Percentiles rank a stretch among this genome's conserved stretches.
Conservation (phyloP, 2,888 invertebrate species). For the Nesidiocoris tenuis region DNA sequence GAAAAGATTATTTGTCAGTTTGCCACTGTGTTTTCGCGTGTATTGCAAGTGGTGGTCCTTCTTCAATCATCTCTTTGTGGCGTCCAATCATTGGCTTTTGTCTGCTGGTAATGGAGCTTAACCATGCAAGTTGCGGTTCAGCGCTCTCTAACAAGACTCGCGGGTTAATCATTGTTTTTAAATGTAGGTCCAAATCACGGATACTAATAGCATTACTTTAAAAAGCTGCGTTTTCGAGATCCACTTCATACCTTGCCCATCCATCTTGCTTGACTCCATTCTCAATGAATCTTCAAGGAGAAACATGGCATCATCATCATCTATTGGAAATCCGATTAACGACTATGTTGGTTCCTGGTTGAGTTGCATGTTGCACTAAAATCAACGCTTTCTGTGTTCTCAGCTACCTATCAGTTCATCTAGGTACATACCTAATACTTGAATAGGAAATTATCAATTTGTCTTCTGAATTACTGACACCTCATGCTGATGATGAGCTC, state of each 20-base stretch:
- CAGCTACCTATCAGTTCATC: too few species aligned
- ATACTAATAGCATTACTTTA: not conserved
- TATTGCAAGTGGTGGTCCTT: not conserved
- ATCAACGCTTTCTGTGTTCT: too few species aligned
- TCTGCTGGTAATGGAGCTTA: not conserved
- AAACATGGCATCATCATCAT: not conserved
- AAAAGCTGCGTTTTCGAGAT: not conserved
- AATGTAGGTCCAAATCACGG: not conserved
- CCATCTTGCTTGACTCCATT: not conserved
- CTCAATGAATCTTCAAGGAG: not conserved
- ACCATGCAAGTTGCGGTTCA: not conserved
- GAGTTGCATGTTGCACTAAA: not conserved
- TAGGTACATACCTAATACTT: too few species aligned
- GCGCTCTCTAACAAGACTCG: not conserved
- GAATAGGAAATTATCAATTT: too few species aligned
- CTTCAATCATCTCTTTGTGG: not conserved
- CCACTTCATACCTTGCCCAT: not conserved
- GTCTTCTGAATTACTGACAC: too few species aligned
- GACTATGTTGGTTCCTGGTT: not conserved
- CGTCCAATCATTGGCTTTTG: not conserved
- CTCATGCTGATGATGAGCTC: too few species aligned
- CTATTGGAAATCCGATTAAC: not conserved
- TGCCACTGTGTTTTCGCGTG: not conserved
- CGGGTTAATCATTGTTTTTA: not conserved
- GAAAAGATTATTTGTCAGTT: not conserved